Evolutionary conservation across 2,888 invertebrate species (phyloP).

Genomic region (Artemia sp.): DNA sequence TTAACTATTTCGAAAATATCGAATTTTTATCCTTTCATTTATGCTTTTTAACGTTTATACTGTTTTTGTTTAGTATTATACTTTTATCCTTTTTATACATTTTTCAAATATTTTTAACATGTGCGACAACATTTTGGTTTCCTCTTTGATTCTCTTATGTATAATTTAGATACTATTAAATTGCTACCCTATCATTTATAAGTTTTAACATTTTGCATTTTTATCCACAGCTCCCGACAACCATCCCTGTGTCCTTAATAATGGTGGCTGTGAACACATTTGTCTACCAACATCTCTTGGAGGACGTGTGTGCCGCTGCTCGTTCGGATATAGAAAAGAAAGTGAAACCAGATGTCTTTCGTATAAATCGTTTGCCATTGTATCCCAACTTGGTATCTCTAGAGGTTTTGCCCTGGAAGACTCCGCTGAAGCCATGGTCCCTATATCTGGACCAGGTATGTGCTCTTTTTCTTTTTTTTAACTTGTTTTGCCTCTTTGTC

Average conservation of each 20-base stretch:
- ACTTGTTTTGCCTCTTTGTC: too few species aligned
- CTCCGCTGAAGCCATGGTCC: slow-evolving; percentile 82
- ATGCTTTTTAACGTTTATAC: too few species aligned
- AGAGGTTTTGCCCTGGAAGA: slow-evolving; percentile 70
- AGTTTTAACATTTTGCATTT: slow-evolving; percentile 11
- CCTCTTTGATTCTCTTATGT: too few species aligned
- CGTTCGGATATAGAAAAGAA: slow-evolving; percentile 67
- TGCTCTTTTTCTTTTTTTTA: slow-evolving; percentile 18
- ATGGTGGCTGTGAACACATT: slow-evolving; percentile 86
- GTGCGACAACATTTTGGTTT: too few species aligned
- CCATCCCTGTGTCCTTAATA: slow-evolving; percentile 66
- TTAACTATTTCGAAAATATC: too few species aligned
- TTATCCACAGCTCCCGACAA: slow-evolving; percentile 38
- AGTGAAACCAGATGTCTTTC: slow-evolving; percentile 54
- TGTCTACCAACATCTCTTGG: slow-evolving; percentile 70
- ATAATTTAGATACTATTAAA: neutral
- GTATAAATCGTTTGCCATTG: slow-evolving; percentile 76
- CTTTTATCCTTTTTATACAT: too few species aligned
- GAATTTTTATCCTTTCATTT: too few species aligned
- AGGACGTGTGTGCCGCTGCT: slow-evolving; percentile 66
- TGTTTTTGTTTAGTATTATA: too few species aligned
- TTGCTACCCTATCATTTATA: slow-evolving; percentile 4
- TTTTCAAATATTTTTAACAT: too few species aligned
- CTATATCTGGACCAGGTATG: slow-evolving; percentile 54
- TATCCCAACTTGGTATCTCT: slow-evolving; percentile 70